Conservation (phyloP, 2,797 vertebrate species). For the Vespertilio murinus region DNA sequence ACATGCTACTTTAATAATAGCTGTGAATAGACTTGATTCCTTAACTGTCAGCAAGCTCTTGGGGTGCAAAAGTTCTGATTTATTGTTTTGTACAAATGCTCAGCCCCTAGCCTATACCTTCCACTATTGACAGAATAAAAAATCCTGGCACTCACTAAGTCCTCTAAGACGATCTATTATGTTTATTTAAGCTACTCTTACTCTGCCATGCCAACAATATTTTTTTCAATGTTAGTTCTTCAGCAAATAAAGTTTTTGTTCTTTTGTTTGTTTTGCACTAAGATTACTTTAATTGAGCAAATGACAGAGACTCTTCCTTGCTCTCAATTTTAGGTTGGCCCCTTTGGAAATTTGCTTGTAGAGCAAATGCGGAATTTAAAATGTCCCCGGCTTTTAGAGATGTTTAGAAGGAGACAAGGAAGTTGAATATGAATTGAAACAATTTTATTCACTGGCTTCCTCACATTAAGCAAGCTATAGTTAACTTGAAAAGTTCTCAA, state of each 20-base stretch:
- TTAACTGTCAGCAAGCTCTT: background rate
- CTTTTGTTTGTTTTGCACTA: slow-evolving; percentile 1
- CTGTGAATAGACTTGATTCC: background rate
- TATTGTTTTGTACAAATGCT: background rate
- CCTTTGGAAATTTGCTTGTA: background rate
- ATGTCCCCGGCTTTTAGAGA: background rate
- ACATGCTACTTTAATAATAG: background rate
- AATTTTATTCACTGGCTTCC: background rate
- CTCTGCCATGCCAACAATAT: background rate
- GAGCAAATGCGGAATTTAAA: slow-evolving; percentile 31
- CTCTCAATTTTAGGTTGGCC: background rate
- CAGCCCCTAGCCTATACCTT: background rate
- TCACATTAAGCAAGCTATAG: slow-evolving; percentile 48
- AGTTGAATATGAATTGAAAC: background rate
- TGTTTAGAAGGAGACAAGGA: slow-evolving; percentile 26
- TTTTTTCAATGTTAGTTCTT: slow-evolving; percentile 20
- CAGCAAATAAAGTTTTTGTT: slow-evolving; percentile 1
- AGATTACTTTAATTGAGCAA: background rate
- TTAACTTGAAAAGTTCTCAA: slow-evolving; percentile 54
- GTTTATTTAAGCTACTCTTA: background rate
- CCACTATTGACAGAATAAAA: background rate
- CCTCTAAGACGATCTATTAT: background rate
- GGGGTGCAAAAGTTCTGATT: background rate
- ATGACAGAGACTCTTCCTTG: background rate
- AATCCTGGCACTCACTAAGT: background rate